Evolutionary conservation across 2,113 vertebrate genomes (phyloP).

Genomic region (Esox niger): DNA sequence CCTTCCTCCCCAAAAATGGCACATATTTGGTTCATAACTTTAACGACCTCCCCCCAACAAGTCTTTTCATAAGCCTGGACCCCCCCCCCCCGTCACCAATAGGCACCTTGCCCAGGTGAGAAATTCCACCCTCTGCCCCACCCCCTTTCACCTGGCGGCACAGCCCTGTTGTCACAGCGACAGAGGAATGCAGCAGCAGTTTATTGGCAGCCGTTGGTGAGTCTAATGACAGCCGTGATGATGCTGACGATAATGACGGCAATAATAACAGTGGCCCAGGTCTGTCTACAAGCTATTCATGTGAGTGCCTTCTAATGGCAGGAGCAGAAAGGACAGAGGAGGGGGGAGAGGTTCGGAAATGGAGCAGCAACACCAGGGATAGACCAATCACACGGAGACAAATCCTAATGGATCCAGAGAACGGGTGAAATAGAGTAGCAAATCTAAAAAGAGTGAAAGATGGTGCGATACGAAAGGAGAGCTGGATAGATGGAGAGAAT

Average conservation of each 20-base stretch:
- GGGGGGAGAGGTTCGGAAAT: background rate
- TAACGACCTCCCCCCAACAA: constrained; percentile 26
- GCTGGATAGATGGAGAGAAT: constrained; percentile 36
- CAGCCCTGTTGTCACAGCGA: constrained; percentile 50
- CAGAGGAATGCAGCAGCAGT: constrained; percentile 43
- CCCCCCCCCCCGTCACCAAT: constrained; percentile 28
- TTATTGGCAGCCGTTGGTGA: constrained; percentile 56
- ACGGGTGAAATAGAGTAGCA: constrained; percentile 16
- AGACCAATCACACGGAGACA: constrained; percentile 18
- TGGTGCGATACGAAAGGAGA: constrained; percentile 33
- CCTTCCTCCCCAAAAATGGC: background rate
- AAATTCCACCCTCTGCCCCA: constrained; percentile 1
- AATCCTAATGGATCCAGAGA: background rate
- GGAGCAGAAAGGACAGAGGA: background rate
- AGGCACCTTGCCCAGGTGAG: constrained; percentile 54
- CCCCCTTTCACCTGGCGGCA: constrained; percentile 31
- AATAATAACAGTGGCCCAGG: constrained; percentile 55
- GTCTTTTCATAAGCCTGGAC: too few relatives aligned
- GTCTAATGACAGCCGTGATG: constrained; percentile 54
- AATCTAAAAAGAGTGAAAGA: constrained; percentile 25
- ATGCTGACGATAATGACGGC: constrained; percentile 58
- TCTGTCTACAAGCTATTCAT: constrained; percentile 25
- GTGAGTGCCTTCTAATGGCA: constrained; percentile 40
- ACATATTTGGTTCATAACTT: background rate
- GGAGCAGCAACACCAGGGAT: background rate